Evolutionary conservation across 2,888 invertebrate genomes (phyloP), one percentile per base, ranked within the genome.

Genomic region (Shargacucullia verbasci): DNA sequence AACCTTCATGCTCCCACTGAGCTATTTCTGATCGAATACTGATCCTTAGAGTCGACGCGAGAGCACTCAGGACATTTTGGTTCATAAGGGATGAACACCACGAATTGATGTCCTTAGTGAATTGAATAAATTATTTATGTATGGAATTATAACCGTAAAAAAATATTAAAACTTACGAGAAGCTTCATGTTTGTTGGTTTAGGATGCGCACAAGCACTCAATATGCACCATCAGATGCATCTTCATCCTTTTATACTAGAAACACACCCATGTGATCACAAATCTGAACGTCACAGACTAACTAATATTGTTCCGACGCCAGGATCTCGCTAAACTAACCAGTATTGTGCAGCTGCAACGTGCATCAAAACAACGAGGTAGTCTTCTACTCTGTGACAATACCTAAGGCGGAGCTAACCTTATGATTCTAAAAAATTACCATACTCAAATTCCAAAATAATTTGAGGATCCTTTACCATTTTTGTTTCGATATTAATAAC

Each of bases 131-230:
- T 20, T 20, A 20, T 20, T 20, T 20, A 4, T 4, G 2, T 20
- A 20, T 20, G 20, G 4, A 20, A 20, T 20, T 20, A 3, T 20
- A 20, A 12, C 5, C 7, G 2, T 35, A 13, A 12, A 12, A 13
- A 12, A 27, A 27, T 2, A 29, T 33, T 29, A 29, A 15, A 13
- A 88, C 89, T 90, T 76, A 90, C 89, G 54, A 86, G 70, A 52
- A 81, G 76, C 81, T 87, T 88, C 89, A 90, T 89, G 70, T 77
- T 78, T 67, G 50, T 39, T 54, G 46, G 45, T 66, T 60, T 39
- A 41, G 52, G 47, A 58, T 66, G 72, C 60, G 64, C 29, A 73
- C 55, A 63, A 38, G 58, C 56, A 53, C 54, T 67, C 55, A 72
- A 76, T 82, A 70, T 77, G 79, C 73, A 45, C 25, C 44, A 13